Conservation (phyloP, 2,888 invertebrate species). For the Lepidocyrtinus sp. region DNA sequence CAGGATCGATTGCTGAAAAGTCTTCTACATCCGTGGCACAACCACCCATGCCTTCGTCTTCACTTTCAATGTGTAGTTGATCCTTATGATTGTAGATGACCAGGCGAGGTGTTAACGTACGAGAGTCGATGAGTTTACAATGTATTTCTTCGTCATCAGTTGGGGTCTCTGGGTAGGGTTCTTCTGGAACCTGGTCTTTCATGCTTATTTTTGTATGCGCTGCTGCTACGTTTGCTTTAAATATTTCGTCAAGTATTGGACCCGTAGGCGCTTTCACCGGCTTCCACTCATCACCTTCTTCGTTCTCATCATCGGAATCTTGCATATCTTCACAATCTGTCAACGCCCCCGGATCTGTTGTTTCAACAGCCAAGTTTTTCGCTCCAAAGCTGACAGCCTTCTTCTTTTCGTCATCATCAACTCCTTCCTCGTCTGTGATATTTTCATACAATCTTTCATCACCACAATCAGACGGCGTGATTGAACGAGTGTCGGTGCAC, state of each 20-base stretch:
- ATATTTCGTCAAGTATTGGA: constrained; percentile 46
- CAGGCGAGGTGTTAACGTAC: constrained; percentile 53
- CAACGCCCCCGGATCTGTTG: constrained; percentile 67
- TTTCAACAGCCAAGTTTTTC: constrained; percentile 44
- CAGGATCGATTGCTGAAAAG: constrained; percentile 51
- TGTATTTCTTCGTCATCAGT: constrained; percentile 64
- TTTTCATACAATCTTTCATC: constrained; percentile 64
- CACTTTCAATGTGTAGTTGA: constrained; percentile 52
- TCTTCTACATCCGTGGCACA: constrained; percentile 66
- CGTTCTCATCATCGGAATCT: constrained; percentile 71
- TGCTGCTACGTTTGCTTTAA: constrained; percentile 46
- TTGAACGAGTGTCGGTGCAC: constrained; percentile 34
- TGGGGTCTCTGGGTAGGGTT: constrained; percentile 34
- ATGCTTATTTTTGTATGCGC: constrained; percentile 54
- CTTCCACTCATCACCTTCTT: constrained; percentile 68
- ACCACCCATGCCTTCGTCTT: constrained; percentile 56
- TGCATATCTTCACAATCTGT: constrained; percentile 71
- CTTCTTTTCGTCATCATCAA: constrained; percentile 29
- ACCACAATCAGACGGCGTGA: constrained; percentile 65
- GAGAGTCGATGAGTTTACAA: constrained; percentile 57
- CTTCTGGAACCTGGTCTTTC: constrained; percentile 58
- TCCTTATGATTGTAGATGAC: constrained; percentile 56
- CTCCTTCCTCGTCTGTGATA: constrained; percentile 68
- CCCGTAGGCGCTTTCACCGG: constrained; percentile 32
- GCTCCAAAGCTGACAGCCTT: constrained; percentile 26